A percentile compares a stretch with the other conserved stretches of the same genome.
Evolutionary conservation across 2,888 invertebrate genomes (phyloP).

Genomic region (Steinernema scapterisci): DNA sequence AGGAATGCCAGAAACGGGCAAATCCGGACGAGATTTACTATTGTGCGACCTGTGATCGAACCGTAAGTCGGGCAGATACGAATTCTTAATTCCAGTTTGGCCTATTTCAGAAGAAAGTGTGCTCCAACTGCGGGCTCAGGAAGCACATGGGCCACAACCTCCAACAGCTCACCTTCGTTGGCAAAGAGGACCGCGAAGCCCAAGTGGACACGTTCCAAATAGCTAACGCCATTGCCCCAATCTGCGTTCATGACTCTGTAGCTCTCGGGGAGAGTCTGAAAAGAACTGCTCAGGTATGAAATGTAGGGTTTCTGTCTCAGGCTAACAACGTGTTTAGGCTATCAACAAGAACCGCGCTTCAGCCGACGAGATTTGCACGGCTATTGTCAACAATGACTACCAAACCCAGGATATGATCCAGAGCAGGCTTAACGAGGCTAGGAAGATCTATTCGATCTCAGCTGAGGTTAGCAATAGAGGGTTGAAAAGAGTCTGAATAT

Average conservation of each 20-base stretch:
- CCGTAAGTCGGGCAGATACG: no score
- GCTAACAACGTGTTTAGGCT: no score
- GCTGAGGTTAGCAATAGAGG: background rate
- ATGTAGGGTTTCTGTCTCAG: no score
- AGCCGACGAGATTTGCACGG: background rate
- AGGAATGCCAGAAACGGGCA: no score
- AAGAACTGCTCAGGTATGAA: no score
- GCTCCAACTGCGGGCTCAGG: background rate
- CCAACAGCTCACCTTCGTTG: background rate
- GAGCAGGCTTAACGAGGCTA: background rate
- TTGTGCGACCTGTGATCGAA: no score
- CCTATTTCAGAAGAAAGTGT: background rate
- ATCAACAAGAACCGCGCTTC: background rate
- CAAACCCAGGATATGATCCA: background rate
- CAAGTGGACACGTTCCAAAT: background rate
- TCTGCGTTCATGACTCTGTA: no score
- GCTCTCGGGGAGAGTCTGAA: no score
- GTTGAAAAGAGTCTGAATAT: background rate
- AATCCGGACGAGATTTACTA: no score
- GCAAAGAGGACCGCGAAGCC: background rate
- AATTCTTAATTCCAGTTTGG: background rate
- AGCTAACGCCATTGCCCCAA: no score
- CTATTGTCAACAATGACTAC: background rate
- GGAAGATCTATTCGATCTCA: background rate
- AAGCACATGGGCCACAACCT: background rate